A percentile compares a stretch with the other conserved stretches of the same genome.
Evolutionary conservation across 2,888 invertebrate species (phyloP).

Genomic region (Lithophane leautieri): DNA sequence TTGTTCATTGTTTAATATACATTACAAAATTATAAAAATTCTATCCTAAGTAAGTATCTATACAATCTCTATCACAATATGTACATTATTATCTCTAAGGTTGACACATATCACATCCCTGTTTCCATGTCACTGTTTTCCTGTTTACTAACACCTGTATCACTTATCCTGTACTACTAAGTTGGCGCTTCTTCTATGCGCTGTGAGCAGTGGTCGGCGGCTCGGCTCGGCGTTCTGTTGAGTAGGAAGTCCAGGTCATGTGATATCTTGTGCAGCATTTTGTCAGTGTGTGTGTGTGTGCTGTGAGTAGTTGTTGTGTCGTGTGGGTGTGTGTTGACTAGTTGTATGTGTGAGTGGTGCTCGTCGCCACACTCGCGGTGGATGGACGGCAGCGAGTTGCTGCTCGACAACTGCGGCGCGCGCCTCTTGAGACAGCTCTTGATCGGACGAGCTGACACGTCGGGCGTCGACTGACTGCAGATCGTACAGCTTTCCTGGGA

Average conservation of each 20-base stretch:
- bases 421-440: conserved; percentile 87
- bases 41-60: background rate
- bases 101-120: conserved; percentile 79
- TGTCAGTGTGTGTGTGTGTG: conserved; percentile 86
- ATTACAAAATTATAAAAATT: background rate
- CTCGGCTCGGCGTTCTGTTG: conserved; percentile 90
- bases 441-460: conserved; percentile 84
- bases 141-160: conserved; percentile 58
- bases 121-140: conserved; percentile 80
- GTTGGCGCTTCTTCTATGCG: conserved; percentile 85
- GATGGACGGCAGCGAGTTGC: conserved; percentile 83
- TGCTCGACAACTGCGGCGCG: conserved; percentile 73
- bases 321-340: conserved; percentile 82
- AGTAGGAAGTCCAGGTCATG: conserved; percentile 95
- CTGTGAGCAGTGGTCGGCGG: conserved; percentile 68
- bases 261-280: conserved; percentile 95
- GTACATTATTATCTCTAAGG: conserved; percentile 27
- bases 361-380: conserved; percentile 69
- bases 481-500: conserved; percentile 80
- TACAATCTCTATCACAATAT: background rate
- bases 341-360: conserved; percentile 80
- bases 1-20: background rate
- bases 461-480: conserved; percentile 84
- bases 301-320: conserved; percentile 81
- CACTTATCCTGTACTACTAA: conserved; percentile 92